Percentiles rank a stretch among this genome's conserved stretches.
phyloP scores from a whole-genome alignment of 2,113 vertebrate genomes.

The Mobula hypostoma region DNA sequence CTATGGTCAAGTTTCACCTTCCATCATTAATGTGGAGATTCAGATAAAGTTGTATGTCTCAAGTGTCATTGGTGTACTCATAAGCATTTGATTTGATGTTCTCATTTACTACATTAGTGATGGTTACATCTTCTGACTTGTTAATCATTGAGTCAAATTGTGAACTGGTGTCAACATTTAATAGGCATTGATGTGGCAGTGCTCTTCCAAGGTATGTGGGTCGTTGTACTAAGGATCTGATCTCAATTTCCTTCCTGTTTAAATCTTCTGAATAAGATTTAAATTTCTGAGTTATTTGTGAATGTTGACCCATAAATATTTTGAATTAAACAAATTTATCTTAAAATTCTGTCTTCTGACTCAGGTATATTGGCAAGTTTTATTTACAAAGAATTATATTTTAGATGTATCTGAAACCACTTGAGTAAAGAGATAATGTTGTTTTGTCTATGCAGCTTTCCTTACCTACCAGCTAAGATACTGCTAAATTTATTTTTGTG shows the following conservation, averaged over 20 bases:
- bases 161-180: not conserved
- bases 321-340: not conserved
- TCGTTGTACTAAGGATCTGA: not conserved
- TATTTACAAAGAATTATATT: not conserved
- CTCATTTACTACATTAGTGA: too few species aligned
- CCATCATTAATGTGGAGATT: not conserved
- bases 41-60: not conserved
- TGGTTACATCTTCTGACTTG: too few species aligned
- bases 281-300: constrained; percentile 2
- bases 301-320: too few species aligned
- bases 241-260: not conserved
- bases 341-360: not conserved
- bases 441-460: not conserved
- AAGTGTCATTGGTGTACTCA: not conserved
- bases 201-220: not conserved
- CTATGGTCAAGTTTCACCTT: not conserved
- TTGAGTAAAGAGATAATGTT: not conserved
- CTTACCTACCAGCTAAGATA: not conserved
- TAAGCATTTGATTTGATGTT: too few species aligned
- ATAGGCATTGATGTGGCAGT: not conserved
- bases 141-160: too few species aligned
- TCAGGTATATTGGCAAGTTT: not conserved
- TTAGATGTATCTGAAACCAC: not conserved
- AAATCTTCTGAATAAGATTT: not conserved
- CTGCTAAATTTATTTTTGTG: not conserved